These are phyloP conservation scores for Xiphorhynchus erythropygius DNA, from an alignment of 2,797 vertebrate genomes.

Conservation along the genomic window DNA sequence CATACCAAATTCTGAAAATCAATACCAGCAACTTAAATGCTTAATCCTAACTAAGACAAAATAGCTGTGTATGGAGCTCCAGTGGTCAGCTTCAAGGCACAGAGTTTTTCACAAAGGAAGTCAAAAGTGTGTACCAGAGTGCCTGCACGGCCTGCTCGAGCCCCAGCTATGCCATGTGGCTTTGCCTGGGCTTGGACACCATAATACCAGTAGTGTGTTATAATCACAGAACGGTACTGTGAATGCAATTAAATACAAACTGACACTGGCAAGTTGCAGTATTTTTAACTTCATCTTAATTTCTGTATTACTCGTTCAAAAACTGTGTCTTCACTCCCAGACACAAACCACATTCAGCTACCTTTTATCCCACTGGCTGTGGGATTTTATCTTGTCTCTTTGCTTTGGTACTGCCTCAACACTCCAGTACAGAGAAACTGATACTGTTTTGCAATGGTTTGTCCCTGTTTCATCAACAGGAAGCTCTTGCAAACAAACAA, in stretches of 20 bases:
- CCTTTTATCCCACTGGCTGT: not conserved
- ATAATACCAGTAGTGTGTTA: not conserved
- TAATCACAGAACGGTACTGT: not conserved
- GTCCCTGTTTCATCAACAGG: constrained; percentile 1
- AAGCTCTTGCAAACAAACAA: constrained; percentile 2
- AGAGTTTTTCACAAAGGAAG: not conserved
- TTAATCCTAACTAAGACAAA: not conserved
- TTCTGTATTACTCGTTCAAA: not conserved
- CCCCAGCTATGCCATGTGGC: not conserved
- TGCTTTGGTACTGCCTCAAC: not conserved
- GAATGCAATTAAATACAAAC: not conserved
- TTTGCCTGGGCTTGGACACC: not conserved
- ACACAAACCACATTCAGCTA: not conserved
- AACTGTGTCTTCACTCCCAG: not conserved
- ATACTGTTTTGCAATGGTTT: not conserved
- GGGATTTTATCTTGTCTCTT: not conserved
- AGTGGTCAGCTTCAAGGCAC: not conserved
- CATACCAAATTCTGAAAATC: not conserved
- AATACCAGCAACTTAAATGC: not conserved
- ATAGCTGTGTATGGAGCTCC: not conserved
- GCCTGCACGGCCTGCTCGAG: not conserved
- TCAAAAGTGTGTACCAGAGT: not conserved
- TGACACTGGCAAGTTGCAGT: not conserved
- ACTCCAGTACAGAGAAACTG: not conserved
- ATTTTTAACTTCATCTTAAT: not conserved